A percentile compares a stretch with the other conserved stretches of the same genome.
phyloP scores from a whole-genome alignment of 2,113 vertebrate genomes.

The Microcebus griseorufus region DNA sequence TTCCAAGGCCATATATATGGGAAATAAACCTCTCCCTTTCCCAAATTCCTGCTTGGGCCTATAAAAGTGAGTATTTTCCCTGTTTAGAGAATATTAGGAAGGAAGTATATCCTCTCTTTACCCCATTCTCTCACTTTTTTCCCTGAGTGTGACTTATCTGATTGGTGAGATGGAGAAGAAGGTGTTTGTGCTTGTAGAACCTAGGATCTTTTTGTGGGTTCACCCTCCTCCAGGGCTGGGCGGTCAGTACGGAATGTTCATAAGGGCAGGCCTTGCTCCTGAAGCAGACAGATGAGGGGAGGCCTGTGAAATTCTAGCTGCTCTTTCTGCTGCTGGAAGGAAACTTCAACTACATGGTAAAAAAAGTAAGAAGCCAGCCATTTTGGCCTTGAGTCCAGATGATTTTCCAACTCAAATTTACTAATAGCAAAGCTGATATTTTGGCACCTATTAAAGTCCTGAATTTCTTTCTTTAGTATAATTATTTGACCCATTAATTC shows the following conservation, averaged over 20 bases:
- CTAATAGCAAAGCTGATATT: background rate
- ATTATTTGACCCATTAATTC: background rate
- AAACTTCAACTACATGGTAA: background rate
- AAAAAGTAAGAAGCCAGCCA: background rate
- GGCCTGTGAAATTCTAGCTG: background rate
- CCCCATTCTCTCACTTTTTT: background rate
- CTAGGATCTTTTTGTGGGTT: background rate
- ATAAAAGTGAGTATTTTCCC: background rate
- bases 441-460: background rate
- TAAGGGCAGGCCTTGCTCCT: background rate
- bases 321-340: background rate
- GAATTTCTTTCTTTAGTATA: background rate
- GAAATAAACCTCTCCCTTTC: background rate
- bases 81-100: background rate
- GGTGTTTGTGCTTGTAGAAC: background rate
- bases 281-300: background rate
- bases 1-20: background rate
- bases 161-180: background rate
- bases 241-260: background rate
- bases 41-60: background rate
- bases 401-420: background rate
- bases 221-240: background rate
- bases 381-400: background rate
- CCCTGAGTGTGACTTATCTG: background rate
- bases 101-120: background rate